Conservation (phyloP, 2,888 invertebrate genomes). For the Linyphia triangularis region DNA sequence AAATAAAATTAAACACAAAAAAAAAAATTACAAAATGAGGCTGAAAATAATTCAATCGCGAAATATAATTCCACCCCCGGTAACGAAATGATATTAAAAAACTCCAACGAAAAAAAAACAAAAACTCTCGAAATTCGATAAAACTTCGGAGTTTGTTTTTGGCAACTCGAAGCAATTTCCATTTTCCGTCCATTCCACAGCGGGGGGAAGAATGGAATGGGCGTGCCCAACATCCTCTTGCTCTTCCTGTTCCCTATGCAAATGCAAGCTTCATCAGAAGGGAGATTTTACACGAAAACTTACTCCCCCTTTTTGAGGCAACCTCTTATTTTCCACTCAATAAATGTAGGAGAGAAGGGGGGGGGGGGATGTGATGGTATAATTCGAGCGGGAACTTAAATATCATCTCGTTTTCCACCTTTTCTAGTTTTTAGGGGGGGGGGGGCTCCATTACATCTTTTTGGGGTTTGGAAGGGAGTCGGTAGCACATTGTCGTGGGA, state of each 20-base stretch:
- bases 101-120: not conserved
- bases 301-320: conserved; percentile 7
- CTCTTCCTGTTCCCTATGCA: conserved; percentile 56
- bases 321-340: conserved; percentile 75
- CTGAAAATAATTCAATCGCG: conserved; percentile 72
- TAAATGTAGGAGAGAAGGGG: conserved; percentile 14
- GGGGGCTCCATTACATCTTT: conserved; percentile 42
- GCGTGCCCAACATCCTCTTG: conserved; percentile 42
- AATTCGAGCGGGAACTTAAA: conserved; percentile 69
- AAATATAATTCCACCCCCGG: conserved; percentile 70
- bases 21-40: conserved; percentile 37
- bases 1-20: not conserved
- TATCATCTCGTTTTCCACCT: conserved; percentile 67
- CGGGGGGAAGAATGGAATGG: conserved; percentile 17
- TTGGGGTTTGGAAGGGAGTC: conserved; percentile 33
- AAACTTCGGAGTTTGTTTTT: conserved; percentile 68
- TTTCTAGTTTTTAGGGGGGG: not conserved
- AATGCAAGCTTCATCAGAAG: conserved; percentile 62
- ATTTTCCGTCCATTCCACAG: conserved; percentile 52
- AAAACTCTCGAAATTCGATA: conserved; percentile 59
- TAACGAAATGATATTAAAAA: conserved; percentile 64
- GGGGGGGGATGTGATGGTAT: conserved; percentile 29
- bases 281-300: conserved; percentile 44
- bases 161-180: conserved; percentile 68
- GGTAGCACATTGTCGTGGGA: conserved; percentile 49